Base-by-base conservation (phyloP, 2,113 vertebrate genomes). In the Ifrita kowaldi region DNA sequence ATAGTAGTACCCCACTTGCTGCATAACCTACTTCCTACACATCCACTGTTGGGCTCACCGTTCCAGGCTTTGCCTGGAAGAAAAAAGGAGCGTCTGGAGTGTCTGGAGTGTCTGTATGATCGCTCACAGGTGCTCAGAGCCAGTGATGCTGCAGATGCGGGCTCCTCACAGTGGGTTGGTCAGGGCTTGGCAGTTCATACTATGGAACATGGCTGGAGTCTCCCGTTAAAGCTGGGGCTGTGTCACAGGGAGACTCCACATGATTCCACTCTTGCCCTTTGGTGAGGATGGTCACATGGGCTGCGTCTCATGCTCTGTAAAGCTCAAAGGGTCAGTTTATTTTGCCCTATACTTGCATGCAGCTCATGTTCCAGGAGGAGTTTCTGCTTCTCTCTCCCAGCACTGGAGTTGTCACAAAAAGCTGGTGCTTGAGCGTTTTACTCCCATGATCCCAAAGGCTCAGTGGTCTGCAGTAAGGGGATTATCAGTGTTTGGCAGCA, bases 121-220 rank as follows among this genome's bases (percentile, higher is more conserved):
- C 59, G 47, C 65, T 74, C 27, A 11, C 63, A 87, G 79, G 87
- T 95, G 86, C 87, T 77, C 63, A 49, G 93, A 67, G 86, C 79
- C 50, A 67, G 80, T 0, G 2, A 39, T 47, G 70, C 57, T 83
- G 53, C 62, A 86, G 73, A 24, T 49, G 41, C 47, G 10, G 30
- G 85, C 74, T 95, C 74, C 94, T 95, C 12, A 1, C 0, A 0
- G 27, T 9, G 4, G 47, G 17, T 65, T 30, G 5, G 78, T 50
- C 13, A 39, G 39, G 76, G 60, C 53, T 84, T 9, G 7, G 50
- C 26, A 71, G 73, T 67, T 93, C 14, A 1, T 50, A 27, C 71
- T 74, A 49, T 11, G 27, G 60, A 55, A 65, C 14, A 3, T 26
- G 68, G 53, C 9, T 86, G 89, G 89, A 93, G 63, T 71, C 67